Base-by-base conservation (phyloP, 2,888 invertebrate species). In the Ctena decussata region DNA sequence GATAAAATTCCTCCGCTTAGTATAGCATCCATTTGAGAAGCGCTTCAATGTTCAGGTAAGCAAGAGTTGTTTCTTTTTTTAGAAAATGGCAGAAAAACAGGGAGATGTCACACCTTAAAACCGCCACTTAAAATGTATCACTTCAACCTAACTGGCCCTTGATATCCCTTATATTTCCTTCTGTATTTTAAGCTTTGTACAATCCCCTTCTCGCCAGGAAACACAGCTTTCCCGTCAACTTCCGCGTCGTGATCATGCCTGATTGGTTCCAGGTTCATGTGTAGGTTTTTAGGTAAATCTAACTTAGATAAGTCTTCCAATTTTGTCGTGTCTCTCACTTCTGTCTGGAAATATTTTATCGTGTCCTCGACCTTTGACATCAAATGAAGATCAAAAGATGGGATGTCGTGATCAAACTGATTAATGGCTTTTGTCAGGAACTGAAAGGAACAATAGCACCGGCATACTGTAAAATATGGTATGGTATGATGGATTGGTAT, bases 241-340 rank as follows among this genome's bases (percentile, higher is more conserved):
- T 97, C 97, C 0, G 97, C 97, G 27, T 97, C 97, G 89, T 98
- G 98, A 96, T 98, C 97, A 96, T 98, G 99, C 80, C 98, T 96
- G 65, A 97, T 95, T 95, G 98, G 98, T 71, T 99, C 97, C 83
- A 97, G 96, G 94, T 98, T 97, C 3, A 99, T 96, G 95, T 98
- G 97, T 37, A 99, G 96, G 96, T 99, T 99, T 93, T 97, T 97
- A 0, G 99, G 99, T 75, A 99, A 96, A 41, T 98, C 97, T 73
- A 93, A 76, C 77, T 92, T 92, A 24, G 91, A 73, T 30, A 95
- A 77, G 77, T 95, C 94, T 65, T 95, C 95, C 41, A 92, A 91
- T 18, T 87, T 44, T 6, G 93, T 90, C 0, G 92, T 91, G 72
- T 93, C 93, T 30, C 82, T 82, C 6, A 95, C 93, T 73, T 92